Conservation (phyloP, 1,140 invertebrate species). For the Latrodectus geometricus region DNA sequence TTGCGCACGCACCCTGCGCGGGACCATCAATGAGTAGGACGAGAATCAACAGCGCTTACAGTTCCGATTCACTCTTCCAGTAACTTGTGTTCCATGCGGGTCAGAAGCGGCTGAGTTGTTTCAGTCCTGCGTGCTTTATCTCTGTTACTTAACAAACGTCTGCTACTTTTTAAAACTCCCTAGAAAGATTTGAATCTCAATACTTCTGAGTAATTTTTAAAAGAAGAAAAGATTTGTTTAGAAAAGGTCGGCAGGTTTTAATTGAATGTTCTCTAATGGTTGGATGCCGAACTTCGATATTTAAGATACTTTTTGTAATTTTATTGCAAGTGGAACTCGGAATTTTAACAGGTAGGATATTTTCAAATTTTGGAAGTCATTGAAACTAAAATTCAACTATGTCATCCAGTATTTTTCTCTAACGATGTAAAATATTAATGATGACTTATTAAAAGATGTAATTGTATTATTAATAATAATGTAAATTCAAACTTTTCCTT, state of each 20-base stretch:
- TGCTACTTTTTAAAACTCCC: background rate
- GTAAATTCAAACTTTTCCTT: no score
- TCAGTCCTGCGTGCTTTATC: background rate
- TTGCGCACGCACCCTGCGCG: slow-evolving; percentile 29
- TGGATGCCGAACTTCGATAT: slow-evolving; percentile 28
- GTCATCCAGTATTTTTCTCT: no score
- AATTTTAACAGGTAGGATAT: slow-evolving; percentile 28
- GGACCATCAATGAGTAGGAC: slow-evolving; percentile 26
- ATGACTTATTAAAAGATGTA: no score
- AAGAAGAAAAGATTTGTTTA: no score
- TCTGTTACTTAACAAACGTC: background rate
- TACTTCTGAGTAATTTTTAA: no score
- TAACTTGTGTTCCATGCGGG: slow-evolving; percentile 27
- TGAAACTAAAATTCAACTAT: no score
- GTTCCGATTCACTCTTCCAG: slow-evolving; percentile 15
- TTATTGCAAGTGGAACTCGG: slow-evolving; percentile 27
- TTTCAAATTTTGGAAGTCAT: background rate
- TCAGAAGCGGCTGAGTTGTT: background rate
- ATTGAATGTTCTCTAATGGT: slow-evolving; percentile 35
- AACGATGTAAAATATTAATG: no score
- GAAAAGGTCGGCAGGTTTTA: background rate
- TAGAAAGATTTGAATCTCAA: no score
- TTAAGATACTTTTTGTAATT: slow-evolving; percentile 52
- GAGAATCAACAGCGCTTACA: slow-evolving; percentile 37
- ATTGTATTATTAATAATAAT: no score